Conservation (phyloP, 2,888 invertebrate species). For the Koerneria pararmatus region DNA sequence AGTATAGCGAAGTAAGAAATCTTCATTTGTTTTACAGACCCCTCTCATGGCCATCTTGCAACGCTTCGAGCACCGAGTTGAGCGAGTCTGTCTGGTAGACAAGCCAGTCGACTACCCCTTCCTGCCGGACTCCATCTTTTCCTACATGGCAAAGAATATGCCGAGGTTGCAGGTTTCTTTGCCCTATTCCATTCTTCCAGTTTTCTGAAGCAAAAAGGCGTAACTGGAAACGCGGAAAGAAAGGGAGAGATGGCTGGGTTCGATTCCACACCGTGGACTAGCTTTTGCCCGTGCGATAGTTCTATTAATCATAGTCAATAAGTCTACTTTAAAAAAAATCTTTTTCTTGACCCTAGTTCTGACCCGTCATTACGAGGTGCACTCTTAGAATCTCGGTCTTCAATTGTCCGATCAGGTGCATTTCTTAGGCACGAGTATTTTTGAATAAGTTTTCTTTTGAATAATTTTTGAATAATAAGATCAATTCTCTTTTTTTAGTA, state of each 20-base stretch:
- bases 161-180: slow-evolving; percentile 49
- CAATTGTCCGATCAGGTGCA: no score
- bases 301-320: neutral
- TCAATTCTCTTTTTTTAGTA: no score
- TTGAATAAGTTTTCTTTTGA: no score
- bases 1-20: no score
- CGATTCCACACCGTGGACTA: no score
- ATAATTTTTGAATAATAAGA: no score
- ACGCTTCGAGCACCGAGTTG: slow-evolving; percentile 52
- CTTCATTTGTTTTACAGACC: slow-evolving; percentile 48
- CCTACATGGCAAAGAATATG: slow-evolving; percentile 53
- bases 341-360: slow-evolving; percentile 9
- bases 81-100: slow-evolving; percentile 59
- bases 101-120: slow-evolving; percentile 60
- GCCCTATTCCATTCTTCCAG: neutral
- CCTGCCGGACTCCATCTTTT: slow-evolving; percentile 57
- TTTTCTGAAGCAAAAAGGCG: no score
- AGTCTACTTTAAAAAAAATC: neutral
- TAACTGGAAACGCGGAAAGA: neutral
- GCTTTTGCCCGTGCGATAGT: no score
- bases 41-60: slow-evolving; percentile 48
- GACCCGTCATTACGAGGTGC: neutral
- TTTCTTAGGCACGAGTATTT: no score
- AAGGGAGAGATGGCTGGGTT: neutral
- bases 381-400: no score